Conservation (phyloP, 2,888 invertebrate species). For the Thysanoteuthis rhombus region DNA sequence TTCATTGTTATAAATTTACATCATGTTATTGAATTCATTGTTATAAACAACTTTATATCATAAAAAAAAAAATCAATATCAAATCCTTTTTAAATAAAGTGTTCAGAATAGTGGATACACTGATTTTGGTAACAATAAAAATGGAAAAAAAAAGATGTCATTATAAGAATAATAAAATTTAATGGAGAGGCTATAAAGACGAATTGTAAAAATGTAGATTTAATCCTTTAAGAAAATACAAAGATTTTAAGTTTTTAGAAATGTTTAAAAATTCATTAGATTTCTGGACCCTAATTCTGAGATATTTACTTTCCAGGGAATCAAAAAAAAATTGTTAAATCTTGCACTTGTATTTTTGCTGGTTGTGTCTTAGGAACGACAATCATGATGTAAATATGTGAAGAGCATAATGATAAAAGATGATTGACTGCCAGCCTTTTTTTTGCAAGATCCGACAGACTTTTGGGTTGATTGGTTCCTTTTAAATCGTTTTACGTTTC, state of each 20-base stretch:
- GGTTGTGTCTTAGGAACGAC: not conserved
- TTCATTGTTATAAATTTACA: no score
- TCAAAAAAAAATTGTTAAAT: not conserved
- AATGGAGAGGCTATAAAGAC: not conserved
- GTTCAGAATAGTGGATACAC: no score
- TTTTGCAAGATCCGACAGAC: not conserved
- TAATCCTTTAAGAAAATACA: no score
- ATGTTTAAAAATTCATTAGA: not conserved
- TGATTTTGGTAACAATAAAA: no score
- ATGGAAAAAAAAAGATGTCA: no score
- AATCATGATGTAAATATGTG: not conserved
- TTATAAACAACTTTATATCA: no score
- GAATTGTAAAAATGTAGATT: not conserved
- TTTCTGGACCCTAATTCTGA: not conserved
- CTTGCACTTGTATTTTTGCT: not conserved
- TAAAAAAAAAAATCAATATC: no score
- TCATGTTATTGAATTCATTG: no score
- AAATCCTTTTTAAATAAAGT: no score
- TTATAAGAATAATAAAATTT: not conserved
- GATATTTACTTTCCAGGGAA: not conserved
- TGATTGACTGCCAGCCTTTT: not conserved
- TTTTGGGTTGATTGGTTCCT: not conserved
- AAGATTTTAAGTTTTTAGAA: not conserved
- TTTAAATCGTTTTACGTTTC: constrained; percentile 39
- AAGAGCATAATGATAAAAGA: not conserved